Evolutionary conservation across 2,797 vertebrate genomes (phyloP).

Genomic region (Gobio occitaniae): DNA sequence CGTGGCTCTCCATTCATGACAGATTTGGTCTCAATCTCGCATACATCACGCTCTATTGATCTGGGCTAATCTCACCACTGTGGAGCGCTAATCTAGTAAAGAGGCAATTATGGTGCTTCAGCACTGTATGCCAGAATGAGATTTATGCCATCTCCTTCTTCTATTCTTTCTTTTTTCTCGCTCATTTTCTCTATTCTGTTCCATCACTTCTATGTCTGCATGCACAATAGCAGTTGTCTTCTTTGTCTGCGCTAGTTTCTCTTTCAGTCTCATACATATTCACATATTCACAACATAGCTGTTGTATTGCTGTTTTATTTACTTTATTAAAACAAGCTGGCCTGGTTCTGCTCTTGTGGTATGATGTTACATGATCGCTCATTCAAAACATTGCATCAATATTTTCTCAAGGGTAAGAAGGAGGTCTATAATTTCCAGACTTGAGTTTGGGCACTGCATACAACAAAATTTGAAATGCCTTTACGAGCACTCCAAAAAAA

Average conservation of each 20-base stretch:
- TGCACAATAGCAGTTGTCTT: slow-evolving; percentile 49
- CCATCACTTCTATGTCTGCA: slow-evolving; percentile 34
- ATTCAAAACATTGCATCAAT: slow-evolving; percentile 24
- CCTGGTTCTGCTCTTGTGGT: slow-evolving; percentile 37
- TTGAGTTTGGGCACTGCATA: not conserved
- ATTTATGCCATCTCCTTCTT: slow-evolving; percentile 45
- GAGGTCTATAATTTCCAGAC: not conserved
- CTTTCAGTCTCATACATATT: slow-evolving; percentile 69
- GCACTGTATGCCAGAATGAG: slow-evolving; percentile 56
- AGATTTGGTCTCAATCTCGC: slow-evolving; percentile 60
- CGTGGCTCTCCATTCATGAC: slow-evolving; percentile 52
- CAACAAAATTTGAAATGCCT: too few relatives aligned
- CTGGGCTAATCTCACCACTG: slow-evolving; percentile 64
- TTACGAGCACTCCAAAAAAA: not conserved
- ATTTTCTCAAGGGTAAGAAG: not conserved
- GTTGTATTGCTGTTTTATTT: slow-evolving; percentile 64
- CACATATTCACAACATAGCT: slow-evolving; percentile 67
- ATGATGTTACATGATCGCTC: slow-evolving; percentile 1
- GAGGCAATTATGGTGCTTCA: slow-evolving; percentile 65
- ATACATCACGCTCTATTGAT: slow-evolving; percentile 65
- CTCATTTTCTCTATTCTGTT: slow-evolving; percentile 17
- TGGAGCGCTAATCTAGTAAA: slow-evolving; percentile 67
- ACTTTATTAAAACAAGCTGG: slow-evolving; percentile 69
- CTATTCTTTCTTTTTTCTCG: slow-evolving; percentile 31
- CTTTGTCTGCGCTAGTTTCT: slow-evolving; percentile 38